Conservation (phyloP, 2,888 invertebrate genomes). For the Caprella mutica region DNA sequence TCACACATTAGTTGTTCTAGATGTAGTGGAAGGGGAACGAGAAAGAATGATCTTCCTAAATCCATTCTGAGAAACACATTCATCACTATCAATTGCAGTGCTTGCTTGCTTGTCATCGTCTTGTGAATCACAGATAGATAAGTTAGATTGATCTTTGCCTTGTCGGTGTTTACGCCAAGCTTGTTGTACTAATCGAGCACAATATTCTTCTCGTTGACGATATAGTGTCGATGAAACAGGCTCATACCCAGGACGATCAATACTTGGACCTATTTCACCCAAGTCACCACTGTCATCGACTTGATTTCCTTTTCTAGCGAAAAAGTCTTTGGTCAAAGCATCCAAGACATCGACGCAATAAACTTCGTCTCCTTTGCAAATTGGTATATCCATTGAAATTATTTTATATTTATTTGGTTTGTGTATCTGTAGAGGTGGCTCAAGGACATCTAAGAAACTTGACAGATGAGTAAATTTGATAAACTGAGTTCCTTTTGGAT, state of each 20-base stretch:
- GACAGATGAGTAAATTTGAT: constrained; percentile 87
- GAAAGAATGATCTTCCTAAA: constrained; percentile 74
- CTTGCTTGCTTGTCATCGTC: constrained; percentile 44
- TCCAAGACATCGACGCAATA: constrained; percentile 97
- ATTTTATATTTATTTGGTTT: constrained; percentile 98
- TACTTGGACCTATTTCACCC: constrained; percentile 47
- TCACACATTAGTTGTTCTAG: constrained; percentile 74
- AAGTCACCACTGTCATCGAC: constrained; percentile 85
- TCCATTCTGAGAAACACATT: constrained; percentile 70
- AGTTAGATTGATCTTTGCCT: constrained; percentile 37
- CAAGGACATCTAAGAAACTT: constrained; percentile 89
- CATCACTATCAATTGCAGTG: constrained; percentile 74
- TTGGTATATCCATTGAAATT: constrained; percentile 96
- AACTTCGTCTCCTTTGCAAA: constrained; percentile 90
- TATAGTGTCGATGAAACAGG: constrained; percentile 87
- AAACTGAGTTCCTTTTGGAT: constrained; percentile 94
- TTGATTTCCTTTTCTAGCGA: constrained; percentile 87
- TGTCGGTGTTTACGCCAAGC: constrained; percentile 72
- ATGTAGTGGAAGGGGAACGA: constrained; percentile 72
- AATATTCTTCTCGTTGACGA: constrained; percentile 93
- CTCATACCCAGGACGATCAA: constrained; percentile 53
- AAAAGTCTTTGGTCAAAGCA: constrained; percentile 95
- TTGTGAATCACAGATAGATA: constrained; percentile 27
- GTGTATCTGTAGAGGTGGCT: constrained; percentile 92
- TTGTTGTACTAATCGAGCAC: constrained; percentile 86